Conservation (phyloP, 2,797 vertebrate genomes). For the Buphagus erythrorhynchus region DNA sequence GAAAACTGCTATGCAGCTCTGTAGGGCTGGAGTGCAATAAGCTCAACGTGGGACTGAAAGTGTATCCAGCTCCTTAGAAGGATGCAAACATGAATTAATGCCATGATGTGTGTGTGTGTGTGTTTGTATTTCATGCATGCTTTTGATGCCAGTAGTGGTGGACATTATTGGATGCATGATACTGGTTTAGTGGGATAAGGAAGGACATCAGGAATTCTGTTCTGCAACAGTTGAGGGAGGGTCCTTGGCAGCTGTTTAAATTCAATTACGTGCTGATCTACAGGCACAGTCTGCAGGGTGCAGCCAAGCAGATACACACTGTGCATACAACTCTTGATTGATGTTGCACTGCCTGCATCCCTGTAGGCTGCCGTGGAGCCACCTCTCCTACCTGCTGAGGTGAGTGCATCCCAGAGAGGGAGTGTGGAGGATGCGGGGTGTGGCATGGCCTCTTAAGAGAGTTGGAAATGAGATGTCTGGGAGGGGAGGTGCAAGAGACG, state of each 20-base stretch:
- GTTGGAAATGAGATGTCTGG: background rate
- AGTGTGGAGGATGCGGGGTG: background rate
- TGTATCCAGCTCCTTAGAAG: background rate
- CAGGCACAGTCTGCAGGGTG: background rate
- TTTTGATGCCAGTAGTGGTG: background rate
- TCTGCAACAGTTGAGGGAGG: background rate
- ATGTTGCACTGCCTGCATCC: background rate
- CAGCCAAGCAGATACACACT: background rate
- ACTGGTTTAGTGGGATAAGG: background rate
- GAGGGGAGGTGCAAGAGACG: background rate
- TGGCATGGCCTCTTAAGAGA: background rate
- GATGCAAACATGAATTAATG: background rate
- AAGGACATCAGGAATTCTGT: background rate
- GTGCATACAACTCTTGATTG: background rate
- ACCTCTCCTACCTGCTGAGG: background rate
- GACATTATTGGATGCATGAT: background rate
- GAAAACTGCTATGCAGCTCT: background rate
- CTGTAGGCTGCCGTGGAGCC: accelerated
- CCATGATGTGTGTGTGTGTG: accelerated
- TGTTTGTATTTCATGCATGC: background rate
- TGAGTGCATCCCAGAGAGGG: background rate
- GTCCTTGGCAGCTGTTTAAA: background rate
- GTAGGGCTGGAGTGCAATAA: background rate
- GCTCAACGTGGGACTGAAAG: accelerated
- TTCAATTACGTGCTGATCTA: background rate